Conservation (phyloP, 2,797 vertebrate species). For the Argya squamiceps region DNA sequence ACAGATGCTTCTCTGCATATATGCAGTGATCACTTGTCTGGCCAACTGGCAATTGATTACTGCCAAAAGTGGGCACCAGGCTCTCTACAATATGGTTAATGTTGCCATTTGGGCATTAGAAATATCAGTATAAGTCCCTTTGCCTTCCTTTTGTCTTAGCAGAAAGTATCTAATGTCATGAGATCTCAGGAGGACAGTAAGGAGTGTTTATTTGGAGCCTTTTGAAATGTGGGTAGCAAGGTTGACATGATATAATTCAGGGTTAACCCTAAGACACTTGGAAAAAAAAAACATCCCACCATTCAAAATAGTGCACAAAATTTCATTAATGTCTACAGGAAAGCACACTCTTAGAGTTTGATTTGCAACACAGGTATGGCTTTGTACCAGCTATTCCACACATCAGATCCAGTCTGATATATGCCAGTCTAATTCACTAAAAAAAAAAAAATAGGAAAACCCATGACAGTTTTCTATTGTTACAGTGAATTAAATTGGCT, state of each 20-base stretch:
- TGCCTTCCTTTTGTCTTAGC: neutral
- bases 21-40: neutral
- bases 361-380: neutral
- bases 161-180: neutral
- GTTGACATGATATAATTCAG: neutral
- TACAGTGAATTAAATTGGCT: neutral
- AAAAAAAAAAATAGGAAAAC: neutral
- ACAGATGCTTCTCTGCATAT: slow-evolving; percentile 3
- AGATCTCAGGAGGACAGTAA: neutral
- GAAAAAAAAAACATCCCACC: rapidly evolving
- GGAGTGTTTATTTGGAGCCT: neutral
- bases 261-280: neutral
- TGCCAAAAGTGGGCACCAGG: neutral
- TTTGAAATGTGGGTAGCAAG: neutral
- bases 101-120: neutral
- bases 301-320: neutral
- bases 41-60: neutral
- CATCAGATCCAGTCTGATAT: neutral
- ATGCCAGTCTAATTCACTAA: neutral
- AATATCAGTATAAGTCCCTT: neutral
- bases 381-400: neutral
- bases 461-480: neutral
- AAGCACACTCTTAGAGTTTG: neutral
- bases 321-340: neutral
- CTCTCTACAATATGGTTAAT: neutral